Evolutionary conservation across 2,113 vertebrate species (phyloP), one percentile per base, ranked within the genome.

Genomic region (Coturnix japonica): DNA sequence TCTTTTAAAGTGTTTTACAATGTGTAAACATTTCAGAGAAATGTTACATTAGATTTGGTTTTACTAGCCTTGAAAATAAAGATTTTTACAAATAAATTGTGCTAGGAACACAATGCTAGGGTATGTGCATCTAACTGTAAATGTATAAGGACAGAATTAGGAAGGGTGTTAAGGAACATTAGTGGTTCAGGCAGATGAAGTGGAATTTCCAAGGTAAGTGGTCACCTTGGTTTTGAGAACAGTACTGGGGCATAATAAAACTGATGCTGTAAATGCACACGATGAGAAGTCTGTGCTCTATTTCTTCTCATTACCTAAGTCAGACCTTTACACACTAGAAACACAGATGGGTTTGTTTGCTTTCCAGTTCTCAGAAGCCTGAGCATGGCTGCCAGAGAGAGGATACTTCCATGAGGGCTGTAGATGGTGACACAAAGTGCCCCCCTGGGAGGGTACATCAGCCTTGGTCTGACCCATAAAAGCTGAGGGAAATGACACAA

Each of bases 1-100:
- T 65, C n/a, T 54, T 78, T 90, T 75, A 75, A 91, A 92, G 59
- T 87, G 74, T 30, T 82, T 16, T 77, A 85, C 86, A 37, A 73
- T 72, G 78, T 90, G 61, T 72, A 43, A 93, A 61, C n/a, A 18
- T 43, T 91, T 91, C 73, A 93, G 53, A 84, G 35, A 81, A 81
- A 11, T 10, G 0, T 74, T 90, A 65, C 73, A 22, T 26, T 61
- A 51, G 64, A 31, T 3, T 70, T 66, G 47, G 51, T 86, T 86
- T 66, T 75, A 51, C 41, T 16, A 82, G 30, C 13, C 30, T 82
- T 74, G 77, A 91, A 83, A 30, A 8, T 11, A 51, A 3, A 13
- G 51, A 53, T 53, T 53, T 53, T n/a, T 81, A 26, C 14, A 69
- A 74, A 59, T 35, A 63, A 65, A 73, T 65, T 91, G 59, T 74